Base-by-base conservation (phyloP, 2,888 invertebrate genomes). In the Eumerus sabulonum region DNA sequence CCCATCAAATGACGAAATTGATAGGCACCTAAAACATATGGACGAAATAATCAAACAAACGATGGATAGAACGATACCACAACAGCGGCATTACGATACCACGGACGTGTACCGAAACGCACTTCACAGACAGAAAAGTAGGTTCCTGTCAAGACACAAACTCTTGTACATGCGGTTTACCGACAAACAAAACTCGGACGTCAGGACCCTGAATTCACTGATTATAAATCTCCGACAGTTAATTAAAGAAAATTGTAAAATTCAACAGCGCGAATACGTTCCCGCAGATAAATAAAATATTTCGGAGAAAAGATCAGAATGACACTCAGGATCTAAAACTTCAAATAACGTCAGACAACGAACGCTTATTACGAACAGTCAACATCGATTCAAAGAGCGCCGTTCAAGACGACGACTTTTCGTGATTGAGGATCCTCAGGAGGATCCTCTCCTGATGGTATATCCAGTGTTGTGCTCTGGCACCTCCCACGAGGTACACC, bases 1-100 rank as follows among this genome's bases (percentile, higher is more conserved):
- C 14, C 11, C 42, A 42, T 42, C 56, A 13, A 56, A 56, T 14
- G 44, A 19, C 11, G 56, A 56, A 9, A 44, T 56, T 12, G 56
- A 56, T 18, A 12, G 54, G 18, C n/a, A 19, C 13, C 9, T 54
- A 12, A 7, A 13, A 18, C 19, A 54, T 18, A 44, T 56, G 44
- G 12, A 45, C 27, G 19, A 12, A 1, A 45, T 27, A 7, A 45
- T 45, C 12, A 57, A 57, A 44, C 19, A 16, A 14, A 57, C 44
- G 0, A 57, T 44, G 57, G 44, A 57, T 0, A 13, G 27, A 12
- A 57, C 57, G 14, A 18, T 57, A 5, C 57, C 45, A 14, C 14
- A 14, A 11, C 9, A 35, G 9, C 1, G 14, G 13, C 51, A 16
- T 7, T 14, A 9, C 35, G 50, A 51, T 13, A 14, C 27, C 14